These are phyloP conservation scores for Caenorhabditis becei DNA, from an alignment of 2,888 invertebrate species.

Conservation along the genomic window DNA sequence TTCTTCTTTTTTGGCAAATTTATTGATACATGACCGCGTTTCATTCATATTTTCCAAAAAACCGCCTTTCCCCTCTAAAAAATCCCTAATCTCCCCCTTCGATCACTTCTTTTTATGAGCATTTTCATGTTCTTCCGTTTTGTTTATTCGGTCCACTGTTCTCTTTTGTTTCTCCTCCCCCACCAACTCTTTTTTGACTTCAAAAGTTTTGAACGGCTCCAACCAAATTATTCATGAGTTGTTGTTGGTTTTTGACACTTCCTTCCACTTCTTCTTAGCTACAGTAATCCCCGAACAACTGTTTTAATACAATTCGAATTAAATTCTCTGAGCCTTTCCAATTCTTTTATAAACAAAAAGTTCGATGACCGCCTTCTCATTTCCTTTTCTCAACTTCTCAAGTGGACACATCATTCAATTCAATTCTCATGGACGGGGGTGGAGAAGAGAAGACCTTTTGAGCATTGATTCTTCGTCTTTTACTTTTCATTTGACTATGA, in stretches of 20 bases:
- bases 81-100: not conserved
- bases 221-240: too few species aligned
- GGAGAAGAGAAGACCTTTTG: constrained; percentile 10
- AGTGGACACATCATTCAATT: constrained; percentile 16
- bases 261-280: not conserved
- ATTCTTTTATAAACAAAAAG: constrained; percentile 54
- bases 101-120: not conserved
- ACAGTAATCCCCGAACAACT: constrained; percentile 5
- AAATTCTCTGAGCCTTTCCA: constrained; percentile 6
- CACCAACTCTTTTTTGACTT: too few species aligned
- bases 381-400: constrained; percentile 12
- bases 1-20: too few species aligned
- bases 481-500: constrained; percentile 1
- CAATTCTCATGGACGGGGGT: constrained; percentile 8
- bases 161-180: too few species aligned
- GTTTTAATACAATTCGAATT: too few species aligned
- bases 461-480: constrained; percentile 32
- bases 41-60: too few species aligned
- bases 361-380: constrained; percentile 40
- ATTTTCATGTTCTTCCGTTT: not conserved
- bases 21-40: too few species aligned
- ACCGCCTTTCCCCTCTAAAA: not conserved
- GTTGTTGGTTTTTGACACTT: too few species aligned
- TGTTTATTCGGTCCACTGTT: not conserved
- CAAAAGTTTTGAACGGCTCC: too few species aligned